These are phyloP conservation scores for Anagyrus pseudococci DNA, from an alignment of 2,888 invertebrate species.

Conservation along the genomic window DNA sequence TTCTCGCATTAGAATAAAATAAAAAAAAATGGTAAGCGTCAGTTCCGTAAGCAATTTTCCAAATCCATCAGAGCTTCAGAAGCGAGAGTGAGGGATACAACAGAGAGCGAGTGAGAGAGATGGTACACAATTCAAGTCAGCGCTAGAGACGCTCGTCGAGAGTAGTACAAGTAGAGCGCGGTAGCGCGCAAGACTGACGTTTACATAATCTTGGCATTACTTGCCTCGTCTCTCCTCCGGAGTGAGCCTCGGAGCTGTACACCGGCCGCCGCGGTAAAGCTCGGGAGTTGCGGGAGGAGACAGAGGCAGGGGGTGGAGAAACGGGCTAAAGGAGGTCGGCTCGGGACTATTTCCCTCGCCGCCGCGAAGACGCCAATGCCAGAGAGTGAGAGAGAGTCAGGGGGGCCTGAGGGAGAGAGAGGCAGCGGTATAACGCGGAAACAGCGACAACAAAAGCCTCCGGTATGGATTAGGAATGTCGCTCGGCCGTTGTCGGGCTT, in stretches of 20 bases:
- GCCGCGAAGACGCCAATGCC: constrained; percentile 15
- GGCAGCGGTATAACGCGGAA: constrained; percentile 36
- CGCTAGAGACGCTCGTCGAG: not conserved
- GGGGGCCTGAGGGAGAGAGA: no score
- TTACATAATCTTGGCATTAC: constrained; percentile 57
- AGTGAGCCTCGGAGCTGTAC: constrained; percentile 10
- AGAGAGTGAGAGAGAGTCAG: no score
- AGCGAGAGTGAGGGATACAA: not conserved
- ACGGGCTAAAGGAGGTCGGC: constrained; percentile 44
- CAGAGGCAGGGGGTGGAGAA: constrained; percentile 42
- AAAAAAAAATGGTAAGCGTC: not conserved
- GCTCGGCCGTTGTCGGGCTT: not conserved
- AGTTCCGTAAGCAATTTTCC: constrained; percentile 8
- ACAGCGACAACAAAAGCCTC: constrained; percentile 50
- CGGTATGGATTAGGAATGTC: constrained; percentile 47
- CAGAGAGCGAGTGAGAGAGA: not conserved
- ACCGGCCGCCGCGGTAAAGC: no score
- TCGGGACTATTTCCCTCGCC: constrained; percentile 36
- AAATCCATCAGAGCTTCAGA: constrained; percentile 12
- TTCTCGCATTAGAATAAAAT: no score
- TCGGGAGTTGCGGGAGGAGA: constrained; percentile 8
- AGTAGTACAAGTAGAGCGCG: constrained; percentile 3
- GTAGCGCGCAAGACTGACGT: constrained; percentile 40
- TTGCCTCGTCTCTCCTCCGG: constrained; percentile 42
- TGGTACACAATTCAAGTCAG: not conserved